Base-by-base conservation (phyloP, 2,888 invertebrate species). In the Nymphalis c-album region DNA sequence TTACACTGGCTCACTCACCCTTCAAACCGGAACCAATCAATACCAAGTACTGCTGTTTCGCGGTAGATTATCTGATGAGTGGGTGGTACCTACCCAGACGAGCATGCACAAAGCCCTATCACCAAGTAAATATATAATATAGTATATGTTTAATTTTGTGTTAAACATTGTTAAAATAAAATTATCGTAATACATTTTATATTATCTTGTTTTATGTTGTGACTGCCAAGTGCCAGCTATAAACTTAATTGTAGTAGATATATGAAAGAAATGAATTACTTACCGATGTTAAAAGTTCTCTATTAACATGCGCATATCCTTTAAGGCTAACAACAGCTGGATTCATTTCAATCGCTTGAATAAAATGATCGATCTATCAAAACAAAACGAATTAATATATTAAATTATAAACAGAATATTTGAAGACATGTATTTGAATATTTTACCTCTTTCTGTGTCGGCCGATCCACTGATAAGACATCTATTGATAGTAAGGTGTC, bases 311-410 rank as follows among this genome's bases (percentile, higher is more conserved):
- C 0, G 94, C 94, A 75, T 95, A 95, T 31, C 95, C 95, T 77
- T 94, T 94, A 59, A 95, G 83, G 40, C 94, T 95, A 0, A 95
- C 95, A 20, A 94, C 94, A 0, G 95, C 95, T 7, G 95, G 95
- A 80, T 95, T 95, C 94, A 95, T 94, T 81, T 94, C 93, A 61
- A 95, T 95, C 0, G 95, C 95, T 74, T 93, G 93, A 72, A 95
- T 93, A 82, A 95, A 95, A 70, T 95, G 89, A 80, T 95, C 94
- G 73, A 95, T 94, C 95, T 94, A 80, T 17, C 17, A 55, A 55
- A 55, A 26, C 2, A 26, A 50, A 18, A 50, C 18, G 10, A 48
- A 20, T 68, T 53, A 7, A 59, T 59, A 64, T 17, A 18, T 22
- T 26, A 7, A 40, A 50, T 2, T 7, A 50, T 31, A 51, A 61